Conservation (phyloP, 2,113 vertebrate species). For the Apteryx mantelli region DNA sequence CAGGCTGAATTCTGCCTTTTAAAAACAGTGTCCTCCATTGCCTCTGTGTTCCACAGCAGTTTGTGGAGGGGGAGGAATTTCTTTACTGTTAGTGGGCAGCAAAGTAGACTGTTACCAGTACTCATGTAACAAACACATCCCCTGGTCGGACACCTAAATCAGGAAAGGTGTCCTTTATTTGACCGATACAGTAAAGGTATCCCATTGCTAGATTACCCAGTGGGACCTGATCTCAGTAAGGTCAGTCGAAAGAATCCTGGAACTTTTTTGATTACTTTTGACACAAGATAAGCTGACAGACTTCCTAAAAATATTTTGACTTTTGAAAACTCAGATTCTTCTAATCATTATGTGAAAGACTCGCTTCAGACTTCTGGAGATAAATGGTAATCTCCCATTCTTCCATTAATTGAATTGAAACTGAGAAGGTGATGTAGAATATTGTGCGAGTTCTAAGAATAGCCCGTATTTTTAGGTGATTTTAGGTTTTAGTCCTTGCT, state of each 20-base stretch:
- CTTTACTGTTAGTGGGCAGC: too few species aligned
- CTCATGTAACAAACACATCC: too few species aligned
- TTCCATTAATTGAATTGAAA: neutral
- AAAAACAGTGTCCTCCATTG: too few species aligned
- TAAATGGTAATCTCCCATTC: neutral
- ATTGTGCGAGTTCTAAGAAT: neutral
- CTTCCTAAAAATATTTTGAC: neutral
- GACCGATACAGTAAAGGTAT: neutral
- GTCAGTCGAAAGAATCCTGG: neutral
- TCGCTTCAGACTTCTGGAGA: neutral
- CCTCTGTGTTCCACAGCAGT: too few species aligned
- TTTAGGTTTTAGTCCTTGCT: neutral
- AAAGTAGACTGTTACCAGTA: too few species aligned
- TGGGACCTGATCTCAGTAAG: neutral
- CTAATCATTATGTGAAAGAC: neutral
- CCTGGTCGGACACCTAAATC: too few species aligned
- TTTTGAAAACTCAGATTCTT: neutral
- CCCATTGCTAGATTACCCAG: neutral
- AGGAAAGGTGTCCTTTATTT: too few species aligned
- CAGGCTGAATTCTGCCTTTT: too few species aligned
- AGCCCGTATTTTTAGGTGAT: neutral
- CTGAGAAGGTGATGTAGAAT: neutral
- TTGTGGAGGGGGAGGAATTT: too few species aligned
- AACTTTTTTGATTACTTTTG: neutral
- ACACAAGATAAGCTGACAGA: neutral